These are phyloP conservation scores for Pyrrhia umbra DNA, from an alignment of 2,888 invertebrate species.

Conservation along the genomic window DNA sequence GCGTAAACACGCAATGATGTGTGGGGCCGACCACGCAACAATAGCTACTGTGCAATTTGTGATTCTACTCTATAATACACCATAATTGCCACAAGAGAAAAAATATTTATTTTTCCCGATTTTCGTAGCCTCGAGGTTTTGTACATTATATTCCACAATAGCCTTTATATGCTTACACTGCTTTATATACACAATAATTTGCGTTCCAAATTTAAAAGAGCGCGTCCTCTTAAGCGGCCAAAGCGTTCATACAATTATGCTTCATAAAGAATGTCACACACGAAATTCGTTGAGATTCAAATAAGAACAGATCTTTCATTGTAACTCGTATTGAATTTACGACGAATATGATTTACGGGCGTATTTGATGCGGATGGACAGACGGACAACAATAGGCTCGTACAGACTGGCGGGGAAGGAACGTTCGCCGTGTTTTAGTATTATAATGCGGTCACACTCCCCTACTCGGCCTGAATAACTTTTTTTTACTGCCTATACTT, in stretches of 20 bases:
- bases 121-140: constrained; percentile 63
- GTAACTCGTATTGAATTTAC: constrained; percentile 88
- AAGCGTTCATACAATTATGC: constrained; percentile 58
- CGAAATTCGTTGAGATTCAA: constrained; percentile 74
- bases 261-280: constrained; percentile 58
- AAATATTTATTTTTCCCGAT: constrained; percentile 69
- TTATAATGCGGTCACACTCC: constrained; percentile 85
- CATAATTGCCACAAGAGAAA: constrained; percentile 76
- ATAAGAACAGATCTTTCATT: constrained; percentile 87
- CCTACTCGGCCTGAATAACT: constrained; percentile 72
- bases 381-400: constrained; percentile 85
- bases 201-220: constrained; percentile 58
- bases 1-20: constrained; percentile 86
- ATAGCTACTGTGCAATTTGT: constrained; percentile 87
- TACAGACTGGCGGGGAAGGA: constrained; percentile 79
- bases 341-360: constrained; percentile 88
- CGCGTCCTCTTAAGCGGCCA: constrained; percentile 37
- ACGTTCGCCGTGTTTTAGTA: constrained; percentile 82
- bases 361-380: constrained; percentile 88
- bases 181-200: constrained; percentile 33
- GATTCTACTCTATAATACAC: constrained; percentile 85
- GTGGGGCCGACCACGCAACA: constrained; percentile 86
- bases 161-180: constrained; percentile 9
- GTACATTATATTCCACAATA: constrained; percentile 11
- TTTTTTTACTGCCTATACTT: constrained; percentile 80